These are phyloP conservation scores for Hippoglossus hippoglossus DNA, from an alignment of 2,797 vertebrate species.

Conservation along the genomic window DNA sequence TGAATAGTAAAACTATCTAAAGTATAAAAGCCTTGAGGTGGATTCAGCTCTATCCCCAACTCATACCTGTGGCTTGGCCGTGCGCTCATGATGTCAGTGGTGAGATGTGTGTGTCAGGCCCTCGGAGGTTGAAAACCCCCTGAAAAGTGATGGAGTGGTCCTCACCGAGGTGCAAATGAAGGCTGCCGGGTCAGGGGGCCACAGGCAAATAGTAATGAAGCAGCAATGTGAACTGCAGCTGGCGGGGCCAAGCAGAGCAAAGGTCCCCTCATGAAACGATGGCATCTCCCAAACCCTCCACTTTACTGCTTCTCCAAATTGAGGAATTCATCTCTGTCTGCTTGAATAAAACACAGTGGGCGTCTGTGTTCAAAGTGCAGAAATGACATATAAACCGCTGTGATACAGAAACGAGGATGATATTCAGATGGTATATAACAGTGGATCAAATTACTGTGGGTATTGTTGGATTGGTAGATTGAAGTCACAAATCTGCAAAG, in stretches of 20 bases:
- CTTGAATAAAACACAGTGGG: constrained; percentile 12
- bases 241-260: constrained; percentile 60
- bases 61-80: constrained; percentile 26
- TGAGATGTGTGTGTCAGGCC: constrained; percentile 62
- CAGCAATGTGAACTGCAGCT: constrained; percentile 82
- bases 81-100: constrained; percentile 62
- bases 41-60: neutral
- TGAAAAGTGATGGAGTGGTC: constrained; percentile 81
- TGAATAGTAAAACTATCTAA: neutral
- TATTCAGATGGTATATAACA: neutral
- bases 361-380: constrained; percentile 5
- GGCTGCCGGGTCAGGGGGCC: constrained; percentile 77
- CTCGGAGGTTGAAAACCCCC: constrained; percentile 37
- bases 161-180: constrained; percentile 86
- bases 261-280: constrained; percentile 55
- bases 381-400: neutral
- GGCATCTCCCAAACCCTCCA: constrained; percentile 26
- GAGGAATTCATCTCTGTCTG: neutral
- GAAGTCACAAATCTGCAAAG: neutral
- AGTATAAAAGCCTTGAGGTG: neutral
- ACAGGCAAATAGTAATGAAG: constrained; percentile 82
- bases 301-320: constrained; percentile 24
- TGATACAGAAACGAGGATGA: neutral
- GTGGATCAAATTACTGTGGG: neutral
- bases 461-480: neutral